A percentile compares a stretch with the other conserved stretches of the same genome.
Evolutionary conservation across 1,140 invertebrate species (phyloP).

Genomic region (Nylanderia fulva): DNA sequence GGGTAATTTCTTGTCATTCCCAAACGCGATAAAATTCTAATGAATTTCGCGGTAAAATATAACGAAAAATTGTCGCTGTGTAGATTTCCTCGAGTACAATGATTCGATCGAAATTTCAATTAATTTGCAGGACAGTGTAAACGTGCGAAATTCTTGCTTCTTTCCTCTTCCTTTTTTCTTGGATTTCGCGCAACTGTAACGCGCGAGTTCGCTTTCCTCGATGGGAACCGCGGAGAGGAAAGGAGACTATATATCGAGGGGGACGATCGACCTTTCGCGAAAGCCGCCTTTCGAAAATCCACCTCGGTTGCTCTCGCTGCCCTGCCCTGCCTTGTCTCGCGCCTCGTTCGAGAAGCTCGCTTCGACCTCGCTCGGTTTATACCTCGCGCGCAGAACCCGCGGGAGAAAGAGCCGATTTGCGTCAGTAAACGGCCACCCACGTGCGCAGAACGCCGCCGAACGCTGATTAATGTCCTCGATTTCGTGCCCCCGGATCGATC

Average conservation of each 20-base stretch:
- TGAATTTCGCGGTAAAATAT: too few relatives aligned
- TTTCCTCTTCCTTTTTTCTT: not conserved
- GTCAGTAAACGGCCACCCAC: conserved; percentile 73
- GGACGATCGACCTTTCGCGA: conserved; percentile 70
- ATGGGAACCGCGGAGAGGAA: conserved; percentile 6
- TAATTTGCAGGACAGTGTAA: not conserved
- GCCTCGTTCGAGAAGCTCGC: too few relatives aligned
- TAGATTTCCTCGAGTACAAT: too few relatives aligned
- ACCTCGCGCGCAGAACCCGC: conserved; percentile 33
- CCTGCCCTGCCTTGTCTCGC: conserved; percentile 1
- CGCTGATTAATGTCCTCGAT: conserved; percentile 75
- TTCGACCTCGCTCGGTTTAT: conserved; percentile 73
- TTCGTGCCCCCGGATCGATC: conserved; percentile 65
- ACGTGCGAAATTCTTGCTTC: conserved; percentile 39
- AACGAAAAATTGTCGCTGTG: too few relatives aligned
- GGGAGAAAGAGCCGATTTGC: conserved; percentile 68
- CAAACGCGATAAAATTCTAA: too few relatives aligned
- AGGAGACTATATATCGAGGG: conserved; percentile 60
- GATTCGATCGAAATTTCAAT: conserved; percentile 7
- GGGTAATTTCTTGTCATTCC: too few relatives aligned
- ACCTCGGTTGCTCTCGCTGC: conserved; percentile 48
- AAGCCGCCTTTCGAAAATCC: conserved; percentile 71
- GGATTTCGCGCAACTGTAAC: not conserved
- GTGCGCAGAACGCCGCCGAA: conserved; percentile 64
- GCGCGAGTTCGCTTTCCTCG: conserved; percentile 62